Conservation (phyloP, 2,888 invertebrate genomes). For the Mimas tiliae region DNA sequence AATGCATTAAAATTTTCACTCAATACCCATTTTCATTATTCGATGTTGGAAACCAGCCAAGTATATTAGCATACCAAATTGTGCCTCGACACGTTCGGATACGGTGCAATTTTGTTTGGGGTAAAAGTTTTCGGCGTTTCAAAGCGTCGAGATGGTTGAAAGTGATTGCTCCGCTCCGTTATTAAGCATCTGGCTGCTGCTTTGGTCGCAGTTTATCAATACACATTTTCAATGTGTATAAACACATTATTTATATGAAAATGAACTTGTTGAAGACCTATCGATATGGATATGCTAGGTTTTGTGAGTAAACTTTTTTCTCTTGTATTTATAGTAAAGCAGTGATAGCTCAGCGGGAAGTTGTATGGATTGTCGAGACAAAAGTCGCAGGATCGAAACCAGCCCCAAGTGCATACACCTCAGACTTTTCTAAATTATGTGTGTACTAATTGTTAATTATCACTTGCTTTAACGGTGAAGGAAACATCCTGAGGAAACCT, state of each 20-base stretch:
- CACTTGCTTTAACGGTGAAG: no score
- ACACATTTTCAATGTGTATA: no score
- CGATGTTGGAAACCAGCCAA: constrained; percentile 47
- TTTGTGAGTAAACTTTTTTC: not conserved
- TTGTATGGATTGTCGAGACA: no score
- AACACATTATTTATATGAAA: constrained; percentile 29
- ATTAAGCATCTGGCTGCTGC: constrained; percentile 27
- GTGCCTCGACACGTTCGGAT: constrained; percentile 4
- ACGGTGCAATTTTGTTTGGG: constrained; percentile 12
- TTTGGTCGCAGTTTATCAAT: constrained; percentile 28
- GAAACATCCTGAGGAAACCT: no score
- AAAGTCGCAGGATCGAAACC: no score
- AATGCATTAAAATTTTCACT: constrained; percentile 51
- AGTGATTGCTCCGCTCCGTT: constrained; percentile 30
- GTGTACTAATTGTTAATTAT: no score
- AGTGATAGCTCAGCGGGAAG: no score
- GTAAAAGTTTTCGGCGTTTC: constrained; percentile 19
- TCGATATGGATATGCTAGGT: not conserved
- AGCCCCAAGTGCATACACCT: no score
- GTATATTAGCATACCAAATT: constrained; percentile 29
- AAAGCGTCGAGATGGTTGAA: constrained; percentile 29
- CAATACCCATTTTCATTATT: constrained; percentile 48
- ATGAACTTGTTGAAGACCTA: constrained; percentile 15
- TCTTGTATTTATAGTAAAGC: no score
- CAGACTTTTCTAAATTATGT: no score